These are phyloP conservation scores for Petrophora chlorosata DNA, from an alignment of 2,888 invertebrate genomes.

Conservation along the genomic window DNA sequence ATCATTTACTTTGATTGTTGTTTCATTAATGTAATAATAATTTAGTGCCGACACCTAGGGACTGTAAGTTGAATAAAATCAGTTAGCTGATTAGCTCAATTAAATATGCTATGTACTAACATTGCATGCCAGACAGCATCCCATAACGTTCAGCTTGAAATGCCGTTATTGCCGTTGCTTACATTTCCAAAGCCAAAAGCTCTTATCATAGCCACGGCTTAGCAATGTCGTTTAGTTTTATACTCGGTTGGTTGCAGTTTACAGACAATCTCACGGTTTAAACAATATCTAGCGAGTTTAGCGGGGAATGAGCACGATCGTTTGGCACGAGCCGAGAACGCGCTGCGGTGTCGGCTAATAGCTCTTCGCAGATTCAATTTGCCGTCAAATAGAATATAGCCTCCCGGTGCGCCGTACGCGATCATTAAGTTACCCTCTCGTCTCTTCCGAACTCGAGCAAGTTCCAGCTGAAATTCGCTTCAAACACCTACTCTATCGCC, in stretches of 20 bases:
- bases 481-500: conserved; percentile 50
- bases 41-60: no score
- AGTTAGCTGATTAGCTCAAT: conserved; percentile 9
- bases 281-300: conserved; percentile 58
- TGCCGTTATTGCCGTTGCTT: conserved; percentile 14
- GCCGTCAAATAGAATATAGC: conserved; percentile 75
- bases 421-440: conserved; percentile 76
- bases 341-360: conserved; percentile 77
- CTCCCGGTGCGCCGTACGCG: conserved; percentile 70
- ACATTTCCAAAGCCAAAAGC: conserved; percentile 28
- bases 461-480: conserved; percentile 57
- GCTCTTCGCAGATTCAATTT: conserved; percentile 81
- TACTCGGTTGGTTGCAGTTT: conserved; percentile 50
- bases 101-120: conserved; percentile 5
- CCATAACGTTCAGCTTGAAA: conserved; percentile 20
- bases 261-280: conserved; percentile 58
- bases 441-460: conserved; percentile 47
- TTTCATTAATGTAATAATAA: no score
- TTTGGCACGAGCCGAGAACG: conserved; percentile 64
- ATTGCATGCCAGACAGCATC: conserved; percentile 13
- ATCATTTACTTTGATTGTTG: no score
- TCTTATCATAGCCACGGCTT: conserved; percentile 36
- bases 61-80: no score
- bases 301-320: conserved; percentile 64
- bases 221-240: conserved; percentile 51